Evolutionary conservation across 2,888 invertebrate species (phyloP).

Genomic region (Stegana nigrithorax): DNA sequence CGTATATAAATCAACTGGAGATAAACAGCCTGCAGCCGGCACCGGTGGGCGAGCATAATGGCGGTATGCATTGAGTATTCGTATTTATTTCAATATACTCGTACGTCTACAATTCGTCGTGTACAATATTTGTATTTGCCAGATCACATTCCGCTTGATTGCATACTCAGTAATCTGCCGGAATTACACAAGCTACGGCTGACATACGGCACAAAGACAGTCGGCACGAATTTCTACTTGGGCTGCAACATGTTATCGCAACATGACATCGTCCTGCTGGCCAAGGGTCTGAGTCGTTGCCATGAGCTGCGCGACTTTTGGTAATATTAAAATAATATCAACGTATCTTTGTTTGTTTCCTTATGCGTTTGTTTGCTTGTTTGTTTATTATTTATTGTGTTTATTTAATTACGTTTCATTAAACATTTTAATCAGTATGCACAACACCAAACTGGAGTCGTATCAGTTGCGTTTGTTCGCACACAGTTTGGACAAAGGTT

Average conservation of each 20-base stretch:
- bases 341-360: too few relatives aligned
- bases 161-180: conserved; percentile 65
- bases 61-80: conserved; percentile 33
- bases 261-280: conserved; percentile 58
- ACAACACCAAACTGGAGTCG: conserved; percentile 64
- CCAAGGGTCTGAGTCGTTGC: conserved; percentile 62
- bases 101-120: neutral
- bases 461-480: conserved; percentile 62
- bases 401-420: neutral
- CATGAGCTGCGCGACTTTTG: conserved; percentile 64
- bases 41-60: conserved; percentile 51
- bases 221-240: conserved; percentile 63
- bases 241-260: conserved; percentile 66
- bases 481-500: conserved; percentile 65
- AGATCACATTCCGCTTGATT: conserved; percentile 69
- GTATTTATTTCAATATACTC: conserved; percentile 8
- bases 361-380: too few relatives aligned
- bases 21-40: conserved; percentile 65
- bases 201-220: conserved; percentile 66
- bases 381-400: neutral
- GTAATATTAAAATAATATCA: conserved; percentile 36
- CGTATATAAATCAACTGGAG: conserved; percentile 65
- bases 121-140: conserved; percentile 14
- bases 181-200: conserved; percentile 64
- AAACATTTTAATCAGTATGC: too few relatives aligned